Base-by-base conservation (phyloP, 2,113 vertebrate genomes). In the Myotis lucifugus region DNA sequence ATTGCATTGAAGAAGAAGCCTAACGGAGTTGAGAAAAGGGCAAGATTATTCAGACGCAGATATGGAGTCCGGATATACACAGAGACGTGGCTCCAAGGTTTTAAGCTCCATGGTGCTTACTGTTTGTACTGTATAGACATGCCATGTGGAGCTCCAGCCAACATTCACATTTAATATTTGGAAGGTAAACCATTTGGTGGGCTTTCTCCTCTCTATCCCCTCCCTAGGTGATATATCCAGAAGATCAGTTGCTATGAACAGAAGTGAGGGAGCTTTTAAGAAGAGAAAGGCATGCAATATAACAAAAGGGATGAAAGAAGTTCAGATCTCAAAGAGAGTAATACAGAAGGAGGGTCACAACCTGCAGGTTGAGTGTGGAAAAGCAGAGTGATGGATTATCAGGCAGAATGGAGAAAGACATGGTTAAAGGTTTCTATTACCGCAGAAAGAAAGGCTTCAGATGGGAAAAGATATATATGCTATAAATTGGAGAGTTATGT, bases 361-460 rank as follows among this genome's bases (percentile, higher is more conserved):
- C 54, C 64, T 92, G 59, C 70, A 76, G 34, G 52, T 14, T 56
- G 74, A 93, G 78, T 84, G 88, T 67, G 40, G 74, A 94, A 90
- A 96, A 88, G 78, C 74, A 81, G 78, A 81, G 61, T 78, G 91
- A 97, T 95, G 67, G 88, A 84, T 96, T 90, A 89, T 27, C 83
- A 52, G 61, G 37, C 40, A 95, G 78, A 88, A 87, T 46, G 34
- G 37, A 64, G 72, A 94, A 82, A 88, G 77, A 40, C 54, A n/a
- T 54, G 32, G 76, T 69, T 67, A 95, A 83, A 94, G 40, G 29
- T 87, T 81, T 73, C 88, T 85, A 83, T 91, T 90, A 81, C 93
- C 61, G 69, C 50, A 88, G 40, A 78, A 95, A 87, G 70, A 42
- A 70, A 78, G 32, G 3, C 76, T 91, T 56, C 92, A 32, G 50